Evolutionary conservation across 92 coral and sea anemone species (phyloP).

Genomic region (Palythoa grandis): DNA sequence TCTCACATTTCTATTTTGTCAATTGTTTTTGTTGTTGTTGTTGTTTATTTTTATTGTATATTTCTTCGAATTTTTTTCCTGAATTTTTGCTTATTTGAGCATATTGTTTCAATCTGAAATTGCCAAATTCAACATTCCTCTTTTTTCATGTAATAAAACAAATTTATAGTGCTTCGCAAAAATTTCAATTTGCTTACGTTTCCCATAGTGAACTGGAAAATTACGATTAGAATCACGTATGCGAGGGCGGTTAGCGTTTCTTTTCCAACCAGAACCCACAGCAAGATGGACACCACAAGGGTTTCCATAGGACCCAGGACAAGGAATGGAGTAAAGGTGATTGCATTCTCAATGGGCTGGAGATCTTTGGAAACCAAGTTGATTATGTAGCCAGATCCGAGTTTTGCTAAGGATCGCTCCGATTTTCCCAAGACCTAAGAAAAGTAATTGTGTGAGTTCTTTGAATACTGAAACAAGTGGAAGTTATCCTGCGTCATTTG

Average conservation of each 20-base stretch:
- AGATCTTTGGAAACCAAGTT: slow-evolving; percentile 52
- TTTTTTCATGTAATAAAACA: no score
- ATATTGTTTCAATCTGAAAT: no score
- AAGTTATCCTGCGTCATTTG: no score
- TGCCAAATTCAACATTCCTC: no score
- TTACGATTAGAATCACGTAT: slow-evolving; percentile 43
- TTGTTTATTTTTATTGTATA: no score
- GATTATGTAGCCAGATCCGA: slow-evolving; percentile 49
- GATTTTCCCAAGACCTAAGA: slow-evolving; percentile 26
- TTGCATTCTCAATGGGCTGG: slow-evolving; percentile 43
- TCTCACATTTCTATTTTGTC: no score
- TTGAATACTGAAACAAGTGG: no score
- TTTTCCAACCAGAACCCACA: slow-evolving; percentile 47
- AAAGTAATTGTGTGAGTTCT: background rate
- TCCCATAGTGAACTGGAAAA: slow-evolving; percentile 45
- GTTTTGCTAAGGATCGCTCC: slow-evolving; percentile 35
- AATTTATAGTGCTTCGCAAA: no score
- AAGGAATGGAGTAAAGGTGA: slow-evolving; percentile 39
- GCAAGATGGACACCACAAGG: slow-evolving; percentile 34
- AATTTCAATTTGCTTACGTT: background rate
- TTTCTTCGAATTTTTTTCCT: no score
- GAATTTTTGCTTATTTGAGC: no score
- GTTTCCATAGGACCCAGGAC: slow-evolving; percentile 47
- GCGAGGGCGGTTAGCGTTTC: slow-evolving; percentile 43
- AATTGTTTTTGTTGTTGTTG: no score